Conservation (phyloP, 2,113 vertebrate species). For the Ranitomeya imitator region DNA sequence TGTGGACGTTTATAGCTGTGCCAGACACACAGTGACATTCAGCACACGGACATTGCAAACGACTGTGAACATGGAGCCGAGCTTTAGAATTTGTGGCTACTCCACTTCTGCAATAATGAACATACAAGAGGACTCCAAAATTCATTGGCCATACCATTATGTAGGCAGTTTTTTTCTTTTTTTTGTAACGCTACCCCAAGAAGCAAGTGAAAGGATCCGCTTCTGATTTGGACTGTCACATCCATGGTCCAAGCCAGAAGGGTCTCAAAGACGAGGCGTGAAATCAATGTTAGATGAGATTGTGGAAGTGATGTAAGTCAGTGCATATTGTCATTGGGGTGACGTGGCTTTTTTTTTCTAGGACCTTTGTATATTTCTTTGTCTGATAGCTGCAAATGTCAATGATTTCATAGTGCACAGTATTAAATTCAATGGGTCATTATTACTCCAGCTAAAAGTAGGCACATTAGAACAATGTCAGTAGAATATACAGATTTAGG, state of each 20-base stretch:
- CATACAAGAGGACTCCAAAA: not conserved
- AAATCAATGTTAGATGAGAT: not conserved
- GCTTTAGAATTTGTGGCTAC: not conserved
- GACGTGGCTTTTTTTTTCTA: not conserved
- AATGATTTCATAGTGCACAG: no score
- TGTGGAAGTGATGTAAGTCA: not conserved
- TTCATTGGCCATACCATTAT: not conserved
- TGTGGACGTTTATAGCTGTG: constrained; percentile 25
- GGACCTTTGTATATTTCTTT: not conserved
- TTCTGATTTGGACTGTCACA: not conserved
- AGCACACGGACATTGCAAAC: constrained; percentile 1
- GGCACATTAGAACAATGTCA: no score
- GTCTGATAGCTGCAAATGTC: no score
- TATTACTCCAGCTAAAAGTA: no score
- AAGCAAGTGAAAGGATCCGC: not conserved
- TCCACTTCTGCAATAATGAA: not conserved
- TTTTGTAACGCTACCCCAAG: not conserved
- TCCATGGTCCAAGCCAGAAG: not conserved
- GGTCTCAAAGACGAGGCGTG: not conserved
- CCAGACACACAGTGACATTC: constrained; percentile 31
- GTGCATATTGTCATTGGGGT: not conserved
- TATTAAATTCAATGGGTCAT: no score
- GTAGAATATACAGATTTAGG: no score
- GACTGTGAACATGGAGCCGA: not conserved
- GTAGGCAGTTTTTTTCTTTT: no score